Percentiles rank a stretch among this genome's conserved stretches.
Evolutionary conservation across 2,797 vertebrate species (phyloP).

Genomic region (Onychomys torridus): DNA sequence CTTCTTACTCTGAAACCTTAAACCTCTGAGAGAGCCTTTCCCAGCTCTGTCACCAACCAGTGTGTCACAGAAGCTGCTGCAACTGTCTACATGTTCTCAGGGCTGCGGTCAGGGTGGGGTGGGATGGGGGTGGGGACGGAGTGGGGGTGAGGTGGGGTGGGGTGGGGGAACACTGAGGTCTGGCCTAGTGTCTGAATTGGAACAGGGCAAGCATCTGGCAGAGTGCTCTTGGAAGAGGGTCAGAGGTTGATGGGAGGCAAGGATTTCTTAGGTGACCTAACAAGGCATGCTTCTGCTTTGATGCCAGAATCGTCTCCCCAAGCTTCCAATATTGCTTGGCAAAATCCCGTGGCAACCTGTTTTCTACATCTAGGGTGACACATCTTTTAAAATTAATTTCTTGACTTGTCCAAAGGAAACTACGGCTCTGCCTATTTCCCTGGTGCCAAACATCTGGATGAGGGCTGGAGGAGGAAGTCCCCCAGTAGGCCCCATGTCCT

Average conservation of each 20-base stretch:
- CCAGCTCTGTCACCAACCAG: conserved; percentile 83
- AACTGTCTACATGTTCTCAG: conserved; percentile 81
- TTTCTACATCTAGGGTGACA: conserved; percentile 78
- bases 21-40: conserved; percentile 84
- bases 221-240: conserved; percentile 81
- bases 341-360: conserved; percentile 83
- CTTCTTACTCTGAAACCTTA: conserved; percentile 84
- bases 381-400: conserved; percentile 72
- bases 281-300: not conserved
- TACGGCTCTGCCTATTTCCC: conserved; percentile 38
- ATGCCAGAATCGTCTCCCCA: conserved; percentile 74
- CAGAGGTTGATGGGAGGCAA: not conserved
- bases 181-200: conserved; percentile 77
- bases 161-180: conserved; percentile 79
- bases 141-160: not conserved
- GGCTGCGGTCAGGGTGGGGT: conserved; percentile 64
- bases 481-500: conserved; percentile 53
- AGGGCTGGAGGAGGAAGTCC: not conserved
- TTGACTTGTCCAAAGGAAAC: conserved; percentile 79
- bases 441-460: conserved; percentile 69
- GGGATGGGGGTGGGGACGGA: too few species aligned
- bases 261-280: not conserved
- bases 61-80: conserved; percentile 81
- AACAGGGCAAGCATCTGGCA: conserved; percentile 77
- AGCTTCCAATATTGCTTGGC: conserved; percentile 81